Base-by-base conservation (phyloP, 2,797 vertebrate species). In the Typhlichthys eigenmanni region DNA sequence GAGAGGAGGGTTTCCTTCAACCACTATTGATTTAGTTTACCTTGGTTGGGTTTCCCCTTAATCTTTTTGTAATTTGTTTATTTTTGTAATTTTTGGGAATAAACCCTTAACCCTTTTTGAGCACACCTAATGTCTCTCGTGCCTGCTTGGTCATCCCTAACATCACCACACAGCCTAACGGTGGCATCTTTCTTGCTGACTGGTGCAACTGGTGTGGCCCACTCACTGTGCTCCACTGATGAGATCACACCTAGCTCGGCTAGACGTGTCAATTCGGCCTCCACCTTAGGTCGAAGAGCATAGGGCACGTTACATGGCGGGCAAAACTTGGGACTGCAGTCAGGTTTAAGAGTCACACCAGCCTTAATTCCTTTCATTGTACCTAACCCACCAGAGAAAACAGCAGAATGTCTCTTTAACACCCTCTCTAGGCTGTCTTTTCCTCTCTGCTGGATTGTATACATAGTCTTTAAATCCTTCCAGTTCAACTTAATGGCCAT, bases 401-500 rank as follows among this genome's bases (percentile, higher is more conserved):
- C 17, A 19, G 17, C 17, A 19, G 17, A 19, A 19, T 19, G 17
- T 19, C 17, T 19, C 55, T 72, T 66, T 53, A 58, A 32, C 46
- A 72, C 59, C 11, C 6, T 54, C 6, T 58, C 43, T 6, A 63
- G 17, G 17, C 17, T 19, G 50, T 62, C 47, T 52, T 11, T 16
- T n/a, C 45, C 34, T 57, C 38, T 10, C 14, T 8, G 55, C 55
- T 57, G 6, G 6, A 57, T 8, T 14, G 38, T 43, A 46, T 57
- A 17, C 55, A 17, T 1, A 14, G 46, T 68, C 45, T 64, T 68
- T 55, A 48, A 38, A 2, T 69, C 17, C 14, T 38, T 13, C 66
- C 57, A 74, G 14, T 69, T 61, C 10, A 69, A 43, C 10, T 55
- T 60, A 19, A 74, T 19, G 17, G 3, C n/a, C 16, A 17, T 17